phyloP scores from a whole-genome alignment of 2,113 vertebrate species.

The Gasterosteus aculeatus region DNA sequence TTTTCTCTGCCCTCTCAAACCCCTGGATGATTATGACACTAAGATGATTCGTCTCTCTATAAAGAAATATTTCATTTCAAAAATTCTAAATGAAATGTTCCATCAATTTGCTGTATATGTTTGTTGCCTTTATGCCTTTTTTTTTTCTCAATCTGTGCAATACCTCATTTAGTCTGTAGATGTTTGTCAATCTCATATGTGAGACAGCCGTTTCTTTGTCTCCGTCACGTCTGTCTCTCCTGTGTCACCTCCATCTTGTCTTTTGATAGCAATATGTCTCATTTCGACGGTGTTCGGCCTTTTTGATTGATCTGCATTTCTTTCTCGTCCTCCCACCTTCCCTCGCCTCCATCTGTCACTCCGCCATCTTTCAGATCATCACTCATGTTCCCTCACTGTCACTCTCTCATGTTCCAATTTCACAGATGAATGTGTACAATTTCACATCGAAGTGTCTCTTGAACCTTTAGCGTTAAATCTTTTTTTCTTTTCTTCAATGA shows the following conservation, averaged over 20 bases:
- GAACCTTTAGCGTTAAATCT: constrained; percentile 81
- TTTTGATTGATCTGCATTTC: not conserved
- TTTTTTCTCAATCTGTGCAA: constrained; percentile 95
- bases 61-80: constrained; percentile 86
- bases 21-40: constrained; percentile 86
- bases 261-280: constrained; percentile 21
- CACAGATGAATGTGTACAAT: constrained; percentile 82
- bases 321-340: constrained; percentile 28
- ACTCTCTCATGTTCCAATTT: constrained; percentile 13
- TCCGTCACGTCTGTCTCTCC: constrained; percentile 5
- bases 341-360: constrained; percentile 46
- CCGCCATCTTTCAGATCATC: constrained; percentile 26
- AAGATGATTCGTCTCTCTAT: constrained; percentile 88
- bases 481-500: constrained; percentile 8
- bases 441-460: constrained; percentile 82
- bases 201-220: constrained; percentile 56
- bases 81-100: constrained; percentile 93
- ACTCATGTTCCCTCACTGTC: constrained; percentile 54
- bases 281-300: constrained; percentile 20
- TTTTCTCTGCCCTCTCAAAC: constrained; percentile 18
- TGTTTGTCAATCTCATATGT: constrained; percentile 86
- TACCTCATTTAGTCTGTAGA: constrained; percentile 98
- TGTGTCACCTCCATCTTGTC: constrained; percentile 21
- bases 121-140: constrained; percentile 93
- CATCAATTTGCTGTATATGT: constrained; percentile 96